Evolutionary conservation across 2,888 invertebrate species (phyloP).

Genomic region (Phengaris arion): DNA sequence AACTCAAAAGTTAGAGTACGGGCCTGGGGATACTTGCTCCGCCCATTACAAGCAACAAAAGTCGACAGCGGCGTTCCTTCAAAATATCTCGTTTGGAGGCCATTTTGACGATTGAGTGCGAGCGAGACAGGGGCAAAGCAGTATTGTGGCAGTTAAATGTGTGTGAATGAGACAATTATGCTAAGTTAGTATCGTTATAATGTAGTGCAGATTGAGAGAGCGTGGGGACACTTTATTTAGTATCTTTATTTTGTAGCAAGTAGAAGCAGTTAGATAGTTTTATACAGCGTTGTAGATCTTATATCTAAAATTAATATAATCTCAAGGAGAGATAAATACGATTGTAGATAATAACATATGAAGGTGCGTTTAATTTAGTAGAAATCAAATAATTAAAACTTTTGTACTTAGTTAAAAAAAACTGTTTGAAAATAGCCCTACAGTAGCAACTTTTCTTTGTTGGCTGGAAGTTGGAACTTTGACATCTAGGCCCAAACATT

Average conservation of each 20-base stretch:
- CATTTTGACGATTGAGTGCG: conserved; percentile 76
- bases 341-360: not conserved
- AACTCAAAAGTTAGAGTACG: conserved; percentile 46
- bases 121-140: conserved; percentile 59
- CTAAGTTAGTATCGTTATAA: conserved; percentile 76
- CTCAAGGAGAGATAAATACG: not conserved
- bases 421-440: no score
- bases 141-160: conserved; percentile 56
- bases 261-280: conserved; percentile 36
- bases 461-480: no score
- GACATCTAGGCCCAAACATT: no score
- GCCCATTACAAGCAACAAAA: conserved; percentile 79
- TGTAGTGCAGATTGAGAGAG: conserved; percentile 55
- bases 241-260: conserved; percentile 35
- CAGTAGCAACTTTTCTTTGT: no score
- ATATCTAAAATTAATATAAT: not conserved
- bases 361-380: no score
- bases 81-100: conserved; percentile 80
- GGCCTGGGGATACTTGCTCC: conserved; percentile 72
- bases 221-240: conserved; percentile 48
- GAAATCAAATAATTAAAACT: no score
- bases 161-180: conserved; percentile 78
- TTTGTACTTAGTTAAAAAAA: no score
- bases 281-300: not conserved
- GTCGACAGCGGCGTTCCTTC: conserved; percentile 77